Evolutionary conservation across 2,888 invertebrate genomes (phyloP), one percentile per base, ranked within the genome.

Genomic region (Copidosoma aretas): DNA sequence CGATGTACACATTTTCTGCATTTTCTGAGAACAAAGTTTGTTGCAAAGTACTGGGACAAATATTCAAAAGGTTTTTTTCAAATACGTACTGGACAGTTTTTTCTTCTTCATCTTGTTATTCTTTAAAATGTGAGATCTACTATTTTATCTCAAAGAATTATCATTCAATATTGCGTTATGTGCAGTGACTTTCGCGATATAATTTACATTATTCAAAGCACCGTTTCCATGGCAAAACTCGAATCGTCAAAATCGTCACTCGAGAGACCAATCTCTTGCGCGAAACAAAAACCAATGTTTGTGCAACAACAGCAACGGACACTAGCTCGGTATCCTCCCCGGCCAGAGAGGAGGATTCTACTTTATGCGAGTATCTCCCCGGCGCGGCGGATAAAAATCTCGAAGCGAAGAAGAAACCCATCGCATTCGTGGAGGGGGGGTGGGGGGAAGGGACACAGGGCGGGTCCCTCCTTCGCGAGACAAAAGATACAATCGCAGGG

Each of bases 401-500:
- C 32, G 3, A 52, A 10, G 64, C 51, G 24, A 52, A 5, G 32
- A 57, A 24, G 4, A n/a, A 39, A 39, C 19, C 59, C 46, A 59
- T 25, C 32, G 43, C 43, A 12, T n/a, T n/a, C n/a, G 12, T 8
- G 43, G 43, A 46, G 43, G 12, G 12, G 12, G 15, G 3, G 17
- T 8, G 43, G 12, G 43, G 8, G 15, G 12, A 12, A 46, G 43
- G 12, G 52, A 46, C 32, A 32, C 41, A 15, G 54, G 54, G 51
- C 51, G 56, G 64, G 32, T 56, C 12, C 53, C 49, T 49, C n/a
- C 52, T 32, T 32, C 32, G 65, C 60, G 72, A 72, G 70, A 65
- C 64, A 70, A 72, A 67, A 72, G 67, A 70, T 49, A 22, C 61
- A 67, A 65, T 46, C 43, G 15, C 15, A 8, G 43, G 4, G 21